Evolutionary conservation across 2,888 invertebrate genomes (phyloP), one percentile per base, ranked within the genome.

Genomic region (Trichogramma evanescens): DNA sequence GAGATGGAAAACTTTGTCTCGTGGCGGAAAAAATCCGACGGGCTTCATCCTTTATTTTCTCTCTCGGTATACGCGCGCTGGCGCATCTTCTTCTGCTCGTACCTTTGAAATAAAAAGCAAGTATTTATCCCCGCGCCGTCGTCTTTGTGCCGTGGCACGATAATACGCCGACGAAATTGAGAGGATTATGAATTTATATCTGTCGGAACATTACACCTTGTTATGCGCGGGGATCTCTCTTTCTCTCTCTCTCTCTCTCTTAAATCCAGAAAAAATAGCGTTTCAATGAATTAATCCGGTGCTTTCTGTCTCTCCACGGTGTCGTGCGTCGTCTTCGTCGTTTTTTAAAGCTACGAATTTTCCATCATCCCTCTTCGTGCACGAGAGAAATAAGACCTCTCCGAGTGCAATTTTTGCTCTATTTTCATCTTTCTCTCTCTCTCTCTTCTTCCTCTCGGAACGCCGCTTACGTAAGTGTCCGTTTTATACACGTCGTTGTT

Each of bases 241-340:
- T 46, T n/a, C 44, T 51, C 8, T 40, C 39, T 10, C 4, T 50
- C 39, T 49, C n/a, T n/a, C 56, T 39, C 38, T 26, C 39, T 9
- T 44, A 50, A 52, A 40, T 26, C 7, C 44, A 44, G 45, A 50
- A 54, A 57, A 57, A 57, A 54, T 54, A 54, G 10, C 50, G 48
- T 52, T 56, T 50, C 54, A 62, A 62, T 56, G 62, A 62, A 62
- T 62, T 59, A 56, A 62, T 62, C 59, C 54, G 38, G 7, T 48
- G 44, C 7, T 50, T 50, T 42, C 13, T 42, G 42, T 39, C 46
- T n/a, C 5, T 38, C 53, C n/a, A 50, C 4, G 41, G 40, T 38
- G 45, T 55, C n/a, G 7, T 48, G 9, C 46, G 51, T 5, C 39
- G 8, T n/a, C 44, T 4, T 8, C 41, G n/a, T 49, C 54, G 46